phyloP scores from a whole-genome alignment of 2,888 invertebrate species.

The Cheilosia variabilis region DNA sequence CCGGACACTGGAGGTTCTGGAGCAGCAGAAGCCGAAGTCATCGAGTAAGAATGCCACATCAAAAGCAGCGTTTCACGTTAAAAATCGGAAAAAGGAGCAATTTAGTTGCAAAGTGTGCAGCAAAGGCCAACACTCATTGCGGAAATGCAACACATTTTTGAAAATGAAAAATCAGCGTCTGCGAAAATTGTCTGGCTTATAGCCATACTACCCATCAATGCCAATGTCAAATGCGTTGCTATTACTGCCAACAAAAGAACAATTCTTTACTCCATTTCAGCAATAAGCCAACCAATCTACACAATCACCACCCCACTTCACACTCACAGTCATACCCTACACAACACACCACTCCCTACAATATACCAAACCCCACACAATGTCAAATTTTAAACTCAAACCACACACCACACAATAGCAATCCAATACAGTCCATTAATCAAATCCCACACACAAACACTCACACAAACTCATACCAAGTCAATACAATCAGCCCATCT shows the following conservation, averaged over 20 bases:
- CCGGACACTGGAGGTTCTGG: not conserved
- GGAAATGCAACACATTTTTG: slow-evolving; percentile 11
- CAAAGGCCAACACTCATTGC: slow-evolving; percentile 12
- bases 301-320: slow-evolving; percentile 11
- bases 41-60: not conserved
- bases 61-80: slow-evolving; percentile 6
- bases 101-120: slow-evolving; percentile 23
- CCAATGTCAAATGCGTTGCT: slow-evolving; percentile 12
- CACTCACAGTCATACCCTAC: not conserved
- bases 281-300: slow-evolving; percentile 10
- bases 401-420: slow-evolving; percentile 7
- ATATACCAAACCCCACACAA: slow-evolving; percentile 1
- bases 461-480: slow-evolving; percentile 16
- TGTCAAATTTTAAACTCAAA: not conserved
- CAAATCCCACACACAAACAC: not conserved
- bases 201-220: slow-evolving; percentile 28
- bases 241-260: slow-evolving; percentile 17
- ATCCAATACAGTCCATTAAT: slow-evolving; percentile 20
- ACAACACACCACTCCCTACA: slow-evolving; percentile 10
- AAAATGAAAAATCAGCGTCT: slow-evolving; percentile 19
- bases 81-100: slow-evolving; percentile 1
- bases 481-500: slow-evolving; percentile 5
- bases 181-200: slow-evolving; percentile 25
- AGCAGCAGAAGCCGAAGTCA: not conserved
- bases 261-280: slow-evolving; percentile 17